phyloP scores from a whole-genome alignment of 64 coral and sea anemone genomes.

The Pocillopora damicornis region DNA sequence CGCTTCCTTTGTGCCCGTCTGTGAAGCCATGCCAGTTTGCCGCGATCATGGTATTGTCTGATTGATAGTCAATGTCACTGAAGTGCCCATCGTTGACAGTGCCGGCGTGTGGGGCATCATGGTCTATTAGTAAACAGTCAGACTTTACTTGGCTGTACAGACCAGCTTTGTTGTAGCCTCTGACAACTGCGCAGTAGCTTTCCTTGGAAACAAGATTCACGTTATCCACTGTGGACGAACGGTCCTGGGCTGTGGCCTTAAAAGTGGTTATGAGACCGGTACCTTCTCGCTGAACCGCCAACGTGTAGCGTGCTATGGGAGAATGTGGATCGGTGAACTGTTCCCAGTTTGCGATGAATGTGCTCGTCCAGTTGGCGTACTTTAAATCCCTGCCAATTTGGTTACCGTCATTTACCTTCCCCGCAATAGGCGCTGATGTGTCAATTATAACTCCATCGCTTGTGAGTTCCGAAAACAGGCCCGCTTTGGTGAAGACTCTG shows the following conservation, averaged over 20 bases:
- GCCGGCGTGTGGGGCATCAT: conserved; percentile 61
- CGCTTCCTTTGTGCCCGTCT: conserved; percentile 5
- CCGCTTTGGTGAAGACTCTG: conserved; percentile 68
- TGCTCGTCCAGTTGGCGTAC: conserved; percentile 57
- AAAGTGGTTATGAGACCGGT: conserved; percentile 32
- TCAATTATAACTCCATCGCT: conserved; percentile 73
- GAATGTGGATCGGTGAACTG: conserved; percentile 51
- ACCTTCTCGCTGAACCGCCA: conserved; percentile 8
- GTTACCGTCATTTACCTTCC: conserved; percentile 38
- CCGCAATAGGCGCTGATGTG: conserved; percentile 35
- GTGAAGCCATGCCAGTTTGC: conserved; percentile 71
- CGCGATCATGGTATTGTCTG: conserved; percentile 15
- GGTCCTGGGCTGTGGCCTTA: neutral
- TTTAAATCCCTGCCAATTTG: conserved; percentile 10
- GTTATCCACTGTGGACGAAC: neutral
- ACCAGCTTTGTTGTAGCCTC: conserved; percentile 54
- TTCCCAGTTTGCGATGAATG: conserved; percentile 62
- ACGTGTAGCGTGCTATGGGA: conserved; percentile 39
- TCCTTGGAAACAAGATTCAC: conserved; percentile 47
- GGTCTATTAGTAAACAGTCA: conserved; percentile 63
- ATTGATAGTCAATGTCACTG: conserved; percentile 51
- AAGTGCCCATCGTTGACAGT: conserved; percentile 45
- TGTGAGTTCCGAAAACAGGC: conserved; percentile 48
- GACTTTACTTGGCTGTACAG: conserved; percentile 32
- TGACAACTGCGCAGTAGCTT: conserved; percentile 61